Base-by-base conservation (phyloP, 2,888 invertebrate species). In the Lasioglossum vierecki region DNA sequence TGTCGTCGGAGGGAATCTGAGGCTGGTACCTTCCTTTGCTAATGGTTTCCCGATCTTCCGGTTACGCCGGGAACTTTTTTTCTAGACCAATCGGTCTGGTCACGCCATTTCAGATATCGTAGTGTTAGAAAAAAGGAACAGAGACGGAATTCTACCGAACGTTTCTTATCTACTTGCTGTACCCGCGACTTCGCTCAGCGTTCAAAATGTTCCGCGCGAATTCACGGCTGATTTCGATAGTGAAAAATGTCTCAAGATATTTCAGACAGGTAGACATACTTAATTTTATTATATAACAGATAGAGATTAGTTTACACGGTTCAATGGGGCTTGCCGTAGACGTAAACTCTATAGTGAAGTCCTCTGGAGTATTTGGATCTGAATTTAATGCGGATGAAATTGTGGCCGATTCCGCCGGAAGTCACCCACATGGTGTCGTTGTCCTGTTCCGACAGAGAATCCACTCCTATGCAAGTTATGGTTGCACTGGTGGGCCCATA, bases 391-490 rank as follows among this genome's bases (percentile, higher is more conserved):
- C 78, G 88, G 3, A 92, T 87, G 74, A 88, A 90, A 79, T 91
- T 88, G 74, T 90, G 44, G 22, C 88, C 90, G 9, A 92, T 77
- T 13, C 92, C 92, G 44, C 92, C 92, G 53, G 85, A 85, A 39
- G 87, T 88, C n/a, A 93, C 88, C 88, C 84, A 86, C 9, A 88
- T 90, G 22, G 85, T 88, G n/a, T 77, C 89, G 66, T 92, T 92
- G 70, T 91, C 87, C 26, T 89, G 88, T 4, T 79, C 82, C 11
- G 89, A 89, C 44, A 91, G 44, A 5, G 91, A 90, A 18, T 90
- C 82, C 41, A 91, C 88, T 68, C 83, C 82, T 76, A 93, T 91
- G 81, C 92, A 92, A 30, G 89, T 92, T 70, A 92, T 91, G 2
- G 79, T 83, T 22, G 81, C 91, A 8, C 81, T 71, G 15, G 84